phyloP scores from a whole-genome alignment of 2,113 vertebrate species.

The Chaetura pelagica region DNA sequence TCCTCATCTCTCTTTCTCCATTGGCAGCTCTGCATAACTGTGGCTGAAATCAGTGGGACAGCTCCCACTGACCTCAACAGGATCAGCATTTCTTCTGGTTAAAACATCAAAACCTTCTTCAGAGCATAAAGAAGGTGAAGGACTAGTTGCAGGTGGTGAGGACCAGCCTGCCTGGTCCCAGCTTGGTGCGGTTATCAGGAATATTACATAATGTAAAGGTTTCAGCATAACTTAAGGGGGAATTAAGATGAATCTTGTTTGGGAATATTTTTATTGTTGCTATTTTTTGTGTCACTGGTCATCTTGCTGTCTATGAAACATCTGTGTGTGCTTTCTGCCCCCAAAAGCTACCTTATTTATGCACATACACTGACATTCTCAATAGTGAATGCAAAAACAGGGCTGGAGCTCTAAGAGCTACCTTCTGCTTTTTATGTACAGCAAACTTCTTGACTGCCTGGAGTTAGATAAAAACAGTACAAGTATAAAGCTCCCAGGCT shows the following conservation, averaged over 20 bases:
- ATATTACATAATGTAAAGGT: neutral
- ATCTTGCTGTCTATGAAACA: neutral
- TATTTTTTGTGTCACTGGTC: neutral
- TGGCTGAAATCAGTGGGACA: neutral
- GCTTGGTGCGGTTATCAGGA: neutral
- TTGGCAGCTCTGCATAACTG: neutral
- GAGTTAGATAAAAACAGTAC: neutral
- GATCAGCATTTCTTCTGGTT: neutral
- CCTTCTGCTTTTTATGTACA: neutral
- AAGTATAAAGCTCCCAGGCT: neutral
- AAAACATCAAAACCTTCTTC: neutral
- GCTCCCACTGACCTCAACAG: fast-evolving
- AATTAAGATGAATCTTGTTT: neutral
- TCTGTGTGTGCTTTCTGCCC: neutral
- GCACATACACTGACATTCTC: neutral
- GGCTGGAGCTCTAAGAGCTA: neutral
- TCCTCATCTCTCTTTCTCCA: neutral
- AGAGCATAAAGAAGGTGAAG: neutral
- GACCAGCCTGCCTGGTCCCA: neutral
- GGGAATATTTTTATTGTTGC: neutral
- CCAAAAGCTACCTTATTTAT: neutral
- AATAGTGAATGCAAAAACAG: neutral
- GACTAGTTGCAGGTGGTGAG: neutral
- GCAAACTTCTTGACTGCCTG: neutral
- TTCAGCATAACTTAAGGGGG: neutral